phyloP scores from a whole-genome alignment of 2,888 invertebrate genomes.

The Hyposoter didymator region DNA sequence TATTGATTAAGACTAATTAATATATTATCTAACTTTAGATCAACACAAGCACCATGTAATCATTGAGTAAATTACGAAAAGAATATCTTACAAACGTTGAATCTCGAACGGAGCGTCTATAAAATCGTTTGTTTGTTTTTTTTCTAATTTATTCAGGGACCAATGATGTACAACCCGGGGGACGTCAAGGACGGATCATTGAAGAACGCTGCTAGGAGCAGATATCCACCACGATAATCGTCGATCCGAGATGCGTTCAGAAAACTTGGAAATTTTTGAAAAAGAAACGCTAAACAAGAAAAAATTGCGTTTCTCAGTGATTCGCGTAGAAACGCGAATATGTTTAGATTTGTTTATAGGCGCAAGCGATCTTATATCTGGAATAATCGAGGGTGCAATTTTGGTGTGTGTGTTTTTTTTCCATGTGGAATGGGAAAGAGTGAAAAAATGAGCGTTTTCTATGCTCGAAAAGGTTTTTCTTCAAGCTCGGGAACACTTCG shows the following conservation, averaged over 20 bases:
- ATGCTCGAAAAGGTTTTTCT: constrained; percentile 28
- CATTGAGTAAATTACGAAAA: neutral
- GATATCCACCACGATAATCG: constrained; percentile 80
- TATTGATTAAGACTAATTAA: constrained; percentile 30
- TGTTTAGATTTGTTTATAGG: neutral
- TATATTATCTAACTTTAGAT: neutral
- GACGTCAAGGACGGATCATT: constrained; percentile 78
- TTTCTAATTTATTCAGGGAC: constrained; percentile 76
- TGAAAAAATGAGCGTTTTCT: neutral
- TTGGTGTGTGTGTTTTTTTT: constrained; percentile 6
- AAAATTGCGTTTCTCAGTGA: neutral
- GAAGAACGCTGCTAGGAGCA: constrained; percentile 75
- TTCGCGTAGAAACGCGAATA: neutral
- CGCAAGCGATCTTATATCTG: constrained; percentile 41
- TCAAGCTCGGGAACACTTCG: neutral
- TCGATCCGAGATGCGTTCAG: constrained; percentile 15
- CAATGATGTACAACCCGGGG: constrained; percentile 81
- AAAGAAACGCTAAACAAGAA: neutral
- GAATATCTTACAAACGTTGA: neutral
- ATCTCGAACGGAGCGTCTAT: neutral
- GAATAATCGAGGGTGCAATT: constrained; percentile 33
- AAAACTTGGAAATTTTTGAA: constrained; percentile 3
- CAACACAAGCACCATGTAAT: neutral
- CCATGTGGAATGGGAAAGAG: neutral
- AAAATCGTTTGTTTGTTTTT: neutral